A percentile compares a stretch with the other conserved stretches of the same genome.
Conservation (phyloP, 2,113 vertebrate species). For the Myiopsitta monachus region DNA sequence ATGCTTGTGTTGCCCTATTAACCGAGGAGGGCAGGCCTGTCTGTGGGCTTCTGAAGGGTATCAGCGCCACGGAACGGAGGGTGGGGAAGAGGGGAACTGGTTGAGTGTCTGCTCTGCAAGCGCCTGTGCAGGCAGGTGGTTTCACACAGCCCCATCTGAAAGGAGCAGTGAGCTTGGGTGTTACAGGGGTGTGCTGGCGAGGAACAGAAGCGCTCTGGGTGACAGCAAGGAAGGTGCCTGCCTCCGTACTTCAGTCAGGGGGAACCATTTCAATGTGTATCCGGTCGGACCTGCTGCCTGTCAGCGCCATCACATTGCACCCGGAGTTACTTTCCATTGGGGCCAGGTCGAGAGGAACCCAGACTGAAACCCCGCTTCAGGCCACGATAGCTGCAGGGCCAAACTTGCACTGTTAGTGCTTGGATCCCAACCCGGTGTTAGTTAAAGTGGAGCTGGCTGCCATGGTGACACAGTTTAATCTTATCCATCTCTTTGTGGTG, state of each 20-base stretch:
- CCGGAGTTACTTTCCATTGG: background rate
- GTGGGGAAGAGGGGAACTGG: background rate
- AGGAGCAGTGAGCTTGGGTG: background rate
- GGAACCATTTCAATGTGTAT: background rate
- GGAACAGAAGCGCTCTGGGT: background rate
- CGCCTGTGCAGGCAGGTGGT: constrained; percentile 7
- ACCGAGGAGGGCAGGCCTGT: background rate
- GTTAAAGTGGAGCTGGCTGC: background rate
- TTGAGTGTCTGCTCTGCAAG: background rate
- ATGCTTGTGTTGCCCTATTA: background rate
- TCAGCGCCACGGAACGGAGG: background rate
- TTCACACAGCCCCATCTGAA: background rate
- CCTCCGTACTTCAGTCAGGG: background rate
- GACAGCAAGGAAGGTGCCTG: background rate
- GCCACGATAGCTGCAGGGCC: fast-evolving
- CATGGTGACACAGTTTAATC: background rate
- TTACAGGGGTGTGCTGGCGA: background rate
- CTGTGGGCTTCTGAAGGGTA: background rate
- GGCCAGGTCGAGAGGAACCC: background rate
- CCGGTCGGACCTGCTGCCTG: background rate
- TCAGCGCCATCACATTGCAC: background rate
- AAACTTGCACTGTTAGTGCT: background rate
- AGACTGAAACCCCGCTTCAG: background rate
- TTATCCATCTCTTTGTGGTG: background rate
- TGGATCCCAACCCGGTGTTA: background rate